A percentile compares a stretch with the other conserved stretches of the same genome.
phyloP scores from a whole-genome alignment of 2,888 invertebrate genomes.

The Operophtera brumata region DNA sequence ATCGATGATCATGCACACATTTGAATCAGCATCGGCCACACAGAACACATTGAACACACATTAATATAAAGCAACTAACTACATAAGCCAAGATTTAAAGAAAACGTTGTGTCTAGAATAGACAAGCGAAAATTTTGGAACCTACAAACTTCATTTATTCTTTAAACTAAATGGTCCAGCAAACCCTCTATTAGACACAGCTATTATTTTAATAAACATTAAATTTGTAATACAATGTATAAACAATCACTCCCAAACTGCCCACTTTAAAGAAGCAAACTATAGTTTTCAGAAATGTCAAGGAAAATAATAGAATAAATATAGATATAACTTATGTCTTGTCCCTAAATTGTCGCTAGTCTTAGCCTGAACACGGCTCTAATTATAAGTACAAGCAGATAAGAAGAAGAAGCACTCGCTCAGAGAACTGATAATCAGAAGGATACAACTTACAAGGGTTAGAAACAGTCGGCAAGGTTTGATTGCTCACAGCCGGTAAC shows the following conservation, averaged over 20 bases:
- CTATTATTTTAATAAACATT: too few relatives aligned
- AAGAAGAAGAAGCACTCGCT: conserved; percentile 10
- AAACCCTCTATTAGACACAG: too few relatives aligned
- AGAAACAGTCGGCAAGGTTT: conserved; percentile 53
- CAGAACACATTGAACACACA: not conserved
- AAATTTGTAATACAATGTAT: too few relatives aligned
- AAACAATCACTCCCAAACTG: too few relatives aligned
- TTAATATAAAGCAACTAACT: not conserved
- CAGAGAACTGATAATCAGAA: conserved; percentile 2
- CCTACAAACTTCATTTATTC: too few relatives aligned
- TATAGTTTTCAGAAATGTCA: too few relatives aligned
- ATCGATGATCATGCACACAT: not conserved
- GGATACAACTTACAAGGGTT: conserved; percentile 64
- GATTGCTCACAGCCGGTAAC: conserved; percentile 43
- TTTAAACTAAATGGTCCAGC: too few relatives aligned
- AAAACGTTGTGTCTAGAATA: not conserved
- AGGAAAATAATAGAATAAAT: too few relatives aligned
- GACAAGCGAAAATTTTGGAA: not conserved
- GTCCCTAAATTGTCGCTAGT: not conserved
- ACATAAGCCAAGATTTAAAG: not conserved
- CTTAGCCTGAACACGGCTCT: not conserved
- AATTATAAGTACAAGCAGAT: not conserved
- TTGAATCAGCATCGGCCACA: not conserved
- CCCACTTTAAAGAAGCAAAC: too few relatives aligned
- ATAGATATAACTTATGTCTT: too few relatives aligned